These are phyloP conservation scores for Lypha dubia DNA, from an alignment of 2,888 invertebrate species.

Conservation along the genomic window DNA sequence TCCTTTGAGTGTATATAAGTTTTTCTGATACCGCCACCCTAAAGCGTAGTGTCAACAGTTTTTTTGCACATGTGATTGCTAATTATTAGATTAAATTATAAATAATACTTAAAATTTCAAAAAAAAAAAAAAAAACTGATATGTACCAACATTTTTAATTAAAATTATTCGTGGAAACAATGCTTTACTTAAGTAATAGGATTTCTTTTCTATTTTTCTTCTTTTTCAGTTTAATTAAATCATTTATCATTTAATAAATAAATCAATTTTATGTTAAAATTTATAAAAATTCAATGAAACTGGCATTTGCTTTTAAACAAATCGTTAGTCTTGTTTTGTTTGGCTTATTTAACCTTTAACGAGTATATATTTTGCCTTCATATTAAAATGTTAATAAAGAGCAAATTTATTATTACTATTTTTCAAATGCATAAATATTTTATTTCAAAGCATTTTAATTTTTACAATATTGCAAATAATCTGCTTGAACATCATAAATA, in stretches of 20 bases:
- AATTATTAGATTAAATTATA: conserved; percentile 11
- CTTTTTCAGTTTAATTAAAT: too few relatives aligned
- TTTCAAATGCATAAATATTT: not conserved
- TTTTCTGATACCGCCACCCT: not conserved
- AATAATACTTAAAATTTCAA: not conserved
- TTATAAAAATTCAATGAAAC: conserved; percentile 32
- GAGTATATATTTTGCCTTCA: not conserved
- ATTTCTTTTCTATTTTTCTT: too few relatives aligned
- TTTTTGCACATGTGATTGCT: not conserved
- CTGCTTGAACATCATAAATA: not conserved
- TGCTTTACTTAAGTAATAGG: not conserved
- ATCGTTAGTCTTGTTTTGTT: conserved; percentile 38
- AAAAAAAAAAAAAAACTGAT: conserved; percentile 8
- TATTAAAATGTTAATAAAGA: conserved; percentile 29
- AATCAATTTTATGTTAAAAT: conserved; percentile 8
- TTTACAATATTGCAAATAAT: conserved; percentile 23
- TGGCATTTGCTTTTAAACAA: conserved; percentile 25
- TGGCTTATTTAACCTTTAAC: conserved; percentile 40
- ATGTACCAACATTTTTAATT: not conserved
- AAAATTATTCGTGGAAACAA: not conserved
- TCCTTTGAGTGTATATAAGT: not conserved
- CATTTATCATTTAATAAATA: conserved; percentile 29
- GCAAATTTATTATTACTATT: not conserved
- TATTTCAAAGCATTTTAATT: conserved; percentile 6
- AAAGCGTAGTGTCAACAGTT: not conserved